Percentiles rank a stretch among this genome's conserved stretches.
Conservation (phyloP, 2,113 vertebrate species). For the Anolis sagrei region DNA sequence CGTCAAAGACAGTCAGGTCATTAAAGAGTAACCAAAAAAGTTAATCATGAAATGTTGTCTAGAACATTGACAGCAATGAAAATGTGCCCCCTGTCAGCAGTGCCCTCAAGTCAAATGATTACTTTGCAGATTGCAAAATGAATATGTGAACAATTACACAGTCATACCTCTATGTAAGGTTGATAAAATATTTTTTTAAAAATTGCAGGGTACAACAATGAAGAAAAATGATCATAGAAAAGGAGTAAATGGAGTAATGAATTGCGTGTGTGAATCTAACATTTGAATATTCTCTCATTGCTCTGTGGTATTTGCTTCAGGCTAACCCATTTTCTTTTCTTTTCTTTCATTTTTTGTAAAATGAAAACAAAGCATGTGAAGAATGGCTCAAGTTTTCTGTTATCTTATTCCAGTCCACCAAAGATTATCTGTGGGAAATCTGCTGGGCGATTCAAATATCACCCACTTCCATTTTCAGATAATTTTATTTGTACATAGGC, state of each 20-base stretch:
- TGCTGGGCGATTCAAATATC: background rate
- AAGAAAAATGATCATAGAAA: background rate
- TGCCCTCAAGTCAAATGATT: slow-evolving; percentile 20
- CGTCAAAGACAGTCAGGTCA: slow-evolving; percentile 17
- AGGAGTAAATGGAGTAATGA: background rate
- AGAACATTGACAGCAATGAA: slow-evolving; percentile 8
- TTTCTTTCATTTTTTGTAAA: no score
- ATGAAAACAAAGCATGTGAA: background rate
- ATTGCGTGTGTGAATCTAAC: background rate
- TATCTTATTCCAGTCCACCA: background rate
- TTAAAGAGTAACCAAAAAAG: slow-evolving; percentile 11
- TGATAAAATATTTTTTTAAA: background rate
- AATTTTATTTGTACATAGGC: background rate
- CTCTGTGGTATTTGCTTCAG: background rate
- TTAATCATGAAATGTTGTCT: slow-evolving; percentile 25
- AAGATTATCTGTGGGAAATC: background rate
- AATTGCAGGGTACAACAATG: background rate
- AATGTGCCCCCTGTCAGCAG: slow-evolving; percentile 9
- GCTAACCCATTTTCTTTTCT: background rate
- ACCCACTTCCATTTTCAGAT: background rate
- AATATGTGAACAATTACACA: slow-evolving; percentile 44
- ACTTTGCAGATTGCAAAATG: slow-evolving; percentile 36
- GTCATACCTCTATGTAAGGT: slow-evolving; percentile 34
- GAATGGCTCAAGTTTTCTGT: background rate
- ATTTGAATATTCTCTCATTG: background rate